A percentile compares a stretch with the other conserved stretches of the same genome.
phyloP scores from a whole-genome alignment of 2,888 invertebrate species.

The Apamea sordens region DNA sequence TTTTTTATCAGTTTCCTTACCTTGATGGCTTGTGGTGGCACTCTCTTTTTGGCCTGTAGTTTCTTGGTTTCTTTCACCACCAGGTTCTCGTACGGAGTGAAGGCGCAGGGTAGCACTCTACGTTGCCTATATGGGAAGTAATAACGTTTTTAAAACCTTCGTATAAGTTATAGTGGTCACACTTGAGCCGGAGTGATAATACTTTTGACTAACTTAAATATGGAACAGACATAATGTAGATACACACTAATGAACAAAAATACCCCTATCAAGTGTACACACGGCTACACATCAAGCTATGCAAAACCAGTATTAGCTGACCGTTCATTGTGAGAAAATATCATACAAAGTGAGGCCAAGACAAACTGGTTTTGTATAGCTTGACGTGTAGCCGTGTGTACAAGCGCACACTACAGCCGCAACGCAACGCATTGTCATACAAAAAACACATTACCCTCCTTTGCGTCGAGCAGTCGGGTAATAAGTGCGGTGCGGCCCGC shows the following conservation, averaged over 20 bases:
- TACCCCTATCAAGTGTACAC: too few species aligned
- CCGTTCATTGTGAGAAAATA: too few species aligned
- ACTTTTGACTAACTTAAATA: slow-evolving; percentile 1
- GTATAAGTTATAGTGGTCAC: neutral
- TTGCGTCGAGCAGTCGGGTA: neutral
- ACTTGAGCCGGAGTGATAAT: neutral
- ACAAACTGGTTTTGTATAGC: too few species aligned
- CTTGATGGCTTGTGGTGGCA: slow-evolving; percentile 81
- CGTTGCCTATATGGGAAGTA: slow-evolving; percentile 70
- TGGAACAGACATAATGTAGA: neutral
- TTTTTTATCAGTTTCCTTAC: slow-evolving; percentile 64
- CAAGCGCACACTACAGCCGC: neutral
- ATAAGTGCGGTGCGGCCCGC: neutral
- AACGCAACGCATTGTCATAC: neutral
- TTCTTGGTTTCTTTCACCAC: slow-evolving; percentile 70
- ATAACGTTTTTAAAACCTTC: neutral
- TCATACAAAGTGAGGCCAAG: too few species aligned
- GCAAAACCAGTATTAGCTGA: too few species aligned
- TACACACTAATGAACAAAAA: neutral
- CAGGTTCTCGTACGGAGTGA: slow-evolving; percentile 73
- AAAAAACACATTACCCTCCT: neutral
- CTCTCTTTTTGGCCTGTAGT: slow-evolving; percentile 66
- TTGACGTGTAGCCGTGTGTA: too few species aligned
- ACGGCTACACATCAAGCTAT: too few species aligned
- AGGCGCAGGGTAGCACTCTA: slow-evolving; percentile 80